These are phyloP conservation scores for Porites cylindrica DNA, from an alignment of 92 coral and sea anemone species.

Conservation along the genomic window DNA sequence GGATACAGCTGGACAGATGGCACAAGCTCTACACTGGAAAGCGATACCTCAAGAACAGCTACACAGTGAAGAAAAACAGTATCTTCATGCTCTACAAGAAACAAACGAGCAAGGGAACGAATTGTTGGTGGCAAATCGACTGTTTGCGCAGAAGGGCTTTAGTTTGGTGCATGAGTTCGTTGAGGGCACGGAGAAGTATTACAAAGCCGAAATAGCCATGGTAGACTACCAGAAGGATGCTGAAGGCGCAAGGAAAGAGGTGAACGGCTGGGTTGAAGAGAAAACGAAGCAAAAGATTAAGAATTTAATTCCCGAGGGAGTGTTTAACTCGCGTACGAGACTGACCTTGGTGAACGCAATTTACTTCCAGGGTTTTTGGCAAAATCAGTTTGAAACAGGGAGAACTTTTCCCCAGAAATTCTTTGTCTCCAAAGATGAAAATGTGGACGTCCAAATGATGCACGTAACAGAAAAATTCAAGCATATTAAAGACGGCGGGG, in stretches of 20 bases:
- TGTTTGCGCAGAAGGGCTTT: constrained; percentile 78
- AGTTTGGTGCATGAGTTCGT: constrained; percentile 71
- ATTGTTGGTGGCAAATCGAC: constrained; percentile 79
- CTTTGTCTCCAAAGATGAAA: constrained; percentile 49
- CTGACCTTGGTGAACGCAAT: constrained; percentile 85
- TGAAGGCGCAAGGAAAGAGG: constrained; percentile 77
- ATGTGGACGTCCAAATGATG: constrained; percentile 78
- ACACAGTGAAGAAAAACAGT: constrained; percentile 66
- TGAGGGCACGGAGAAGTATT: constrained; percentile 59
- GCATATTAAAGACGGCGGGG: constrained; percentile 23
- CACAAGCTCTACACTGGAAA: constrained; percentile 81
- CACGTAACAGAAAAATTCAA: constrained; percentile 61
- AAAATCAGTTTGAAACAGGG: constrained; percentile 60
- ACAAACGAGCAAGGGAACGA: constrained; percentile 66
- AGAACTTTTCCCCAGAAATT: constrained; percentile 60
- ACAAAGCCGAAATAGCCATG: constrained; percentile 80
- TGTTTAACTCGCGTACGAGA: constrained; percentile 59
- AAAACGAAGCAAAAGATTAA: constrained; percentile 82
- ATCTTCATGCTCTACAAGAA: constrained; percentile 58
- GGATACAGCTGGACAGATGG: constrained; percentile 82
- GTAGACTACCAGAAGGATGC: constrained; percentile 79
- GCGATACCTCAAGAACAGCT: constrained; percentile 47
- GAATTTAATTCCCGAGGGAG: constrained; percentile 64
- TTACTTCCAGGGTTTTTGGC: constrained; percentile 91
- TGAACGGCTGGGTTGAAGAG: constrained; percentile 90